These are phyloP conservation scores for Anadara kagoshimensis DNA, from an alignment of 1,140 invertebrate species.

Conservation along the genomic window DNA sequence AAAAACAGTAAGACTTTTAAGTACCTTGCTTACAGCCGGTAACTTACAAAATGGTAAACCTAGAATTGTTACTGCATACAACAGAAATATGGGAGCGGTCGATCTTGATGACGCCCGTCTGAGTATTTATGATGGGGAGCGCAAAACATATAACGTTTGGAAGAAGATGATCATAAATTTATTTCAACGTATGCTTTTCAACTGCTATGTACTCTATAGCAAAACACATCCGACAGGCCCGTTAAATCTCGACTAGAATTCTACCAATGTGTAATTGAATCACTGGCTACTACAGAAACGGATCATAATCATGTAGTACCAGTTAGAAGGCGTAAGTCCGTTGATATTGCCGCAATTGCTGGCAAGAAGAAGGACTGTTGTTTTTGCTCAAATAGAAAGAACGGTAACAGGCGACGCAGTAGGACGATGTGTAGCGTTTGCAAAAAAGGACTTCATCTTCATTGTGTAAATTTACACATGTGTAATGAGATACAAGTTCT, in stretches of 20 bases:
- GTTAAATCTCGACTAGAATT: background rate
- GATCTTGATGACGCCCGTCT: background rate
- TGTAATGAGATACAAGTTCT: too few species aligned
- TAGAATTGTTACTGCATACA: background rate
- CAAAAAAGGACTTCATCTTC: too few species aligned
- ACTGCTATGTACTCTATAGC: background rate
- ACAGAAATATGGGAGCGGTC: conserved; percentile 1
- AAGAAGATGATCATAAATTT: conserved; percentile 9
- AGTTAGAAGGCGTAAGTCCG: too few species aligned
- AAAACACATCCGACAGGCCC: background rate
- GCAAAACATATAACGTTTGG: background rate
- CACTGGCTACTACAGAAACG: background rate
- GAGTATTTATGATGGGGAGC: background rate
- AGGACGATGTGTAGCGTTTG: too few species aligned
- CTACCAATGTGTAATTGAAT: background rate
- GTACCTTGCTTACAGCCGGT: background rate
- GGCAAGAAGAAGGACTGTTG: background rate
- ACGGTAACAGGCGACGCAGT: too few species aligned
- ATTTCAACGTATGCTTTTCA: background rate
- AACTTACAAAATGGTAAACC: background rate
- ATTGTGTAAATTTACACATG: too few species aligned
- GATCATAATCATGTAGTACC: background rate
- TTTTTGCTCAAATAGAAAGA: background rate
- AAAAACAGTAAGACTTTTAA: background rate
- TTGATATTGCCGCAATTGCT: background rate